Base-by-base conservation (phyloP, 2,888 invertebrate genomes). In the Lepidocyrtinus sp. region DNA sequence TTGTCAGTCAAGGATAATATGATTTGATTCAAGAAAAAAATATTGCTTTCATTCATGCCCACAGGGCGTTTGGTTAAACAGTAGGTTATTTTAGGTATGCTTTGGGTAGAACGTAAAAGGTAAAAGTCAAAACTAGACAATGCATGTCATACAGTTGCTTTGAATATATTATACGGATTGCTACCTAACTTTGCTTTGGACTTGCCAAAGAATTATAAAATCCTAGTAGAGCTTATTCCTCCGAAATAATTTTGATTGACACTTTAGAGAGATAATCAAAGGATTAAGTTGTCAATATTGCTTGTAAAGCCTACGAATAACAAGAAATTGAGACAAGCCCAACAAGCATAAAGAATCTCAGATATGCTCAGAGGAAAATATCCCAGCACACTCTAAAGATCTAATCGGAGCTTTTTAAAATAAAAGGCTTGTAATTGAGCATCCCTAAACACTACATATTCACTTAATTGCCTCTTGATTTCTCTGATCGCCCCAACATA, bases 261-360 rank as follows among this genome's bases (percentile, higher is more conserved):
- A 81, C 73, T 72, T 75, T 59, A 73, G 61, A 67, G 67, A 85
- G 85, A 83, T 85, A 82, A 85, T 85, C 83, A 83, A 82, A 76
- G 85, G 82, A 83, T 85, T 81, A 83, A 79, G 75, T 80, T 85
- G 85, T 85, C 85, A 85, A 85, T 83, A 81, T 81, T 59, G 65
- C 59, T 74, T 82, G 82, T 77, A 77, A 76, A 82, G n/a, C 59
- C 27, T 45, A 65, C 63, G 69, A 50, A 80, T 64, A 74, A 80
- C 79, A 80, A 70, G 79, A 65, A 55, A 80, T n/a, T 55, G 55
- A 55, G 55, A n/a, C 55, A 55, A 17, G 55, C 7, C 17, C n/a
- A 55, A 17, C 55, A 55, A n/a, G n/a, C 36, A 36, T 36, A 12
- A 36, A 36, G 36, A 36, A 36, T 36, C 36, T 12, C n/a, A 55